These are phyloP conservation scores for Gymnothorax reevesii DNA, from an alignment of 2,797 vertebrate species.

Conservation along the genomic window DNA sequence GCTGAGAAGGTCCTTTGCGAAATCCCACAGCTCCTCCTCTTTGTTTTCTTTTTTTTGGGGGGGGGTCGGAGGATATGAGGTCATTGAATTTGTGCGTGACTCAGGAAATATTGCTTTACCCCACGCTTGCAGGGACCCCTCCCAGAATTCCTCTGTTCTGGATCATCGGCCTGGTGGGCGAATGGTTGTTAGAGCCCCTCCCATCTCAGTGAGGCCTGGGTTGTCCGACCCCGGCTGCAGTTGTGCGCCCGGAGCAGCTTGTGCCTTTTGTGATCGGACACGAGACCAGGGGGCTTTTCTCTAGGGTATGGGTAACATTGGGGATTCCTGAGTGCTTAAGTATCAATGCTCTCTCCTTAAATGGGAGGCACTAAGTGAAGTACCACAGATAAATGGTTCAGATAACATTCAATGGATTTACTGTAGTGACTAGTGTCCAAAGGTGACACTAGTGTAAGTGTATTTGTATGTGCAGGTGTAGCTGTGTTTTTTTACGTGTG, in stretches of 20 bases:
- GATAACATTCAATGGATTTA: neutral
- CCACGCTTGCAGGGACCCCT: neutral
- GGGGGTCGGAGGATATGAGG: constrained; percentile 31
- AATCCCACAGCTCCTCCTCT: neutral
- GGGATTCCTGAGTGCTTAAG: neutral
- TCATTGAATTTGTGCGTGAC: constrained; percentile 25
- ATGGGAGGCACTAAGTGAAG: too few relatives aligned
- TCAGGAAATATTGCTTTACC: neutral
- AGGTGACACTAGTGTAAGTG: neutral
- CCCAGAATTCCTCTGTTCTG: neutral
- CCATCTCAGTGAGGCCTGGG: constrained; percentile 25
- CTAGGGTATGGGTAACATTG: neutral
- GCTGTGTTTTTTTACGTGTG: neutral
- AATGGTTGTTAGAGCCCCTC: neutral
- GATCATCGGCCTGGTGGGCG: neutral
- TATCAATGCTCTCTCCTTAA: too few relatives aligned
- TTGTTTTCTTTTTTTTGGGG: constrained; percentile 17
- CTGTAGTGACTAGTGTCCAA: neutral
- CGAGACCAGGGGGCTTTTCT: neutral
- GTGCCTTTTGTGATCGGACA: neutral
- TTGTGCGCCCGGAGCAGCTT: neutral
- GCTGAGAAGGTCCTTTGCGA: neutral
- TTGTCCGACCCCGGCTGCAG: constrained; percentile 1
- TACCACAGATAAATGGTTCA: too few relatives aligned
- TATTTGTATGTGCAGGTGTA: neutral